Percentiles rank a stretch among this genome's conserved stretches.
Evolutionary conservation across 2,797 vertebrate species (phyloP).

Genomic region (Apogon talboti): DNA sequence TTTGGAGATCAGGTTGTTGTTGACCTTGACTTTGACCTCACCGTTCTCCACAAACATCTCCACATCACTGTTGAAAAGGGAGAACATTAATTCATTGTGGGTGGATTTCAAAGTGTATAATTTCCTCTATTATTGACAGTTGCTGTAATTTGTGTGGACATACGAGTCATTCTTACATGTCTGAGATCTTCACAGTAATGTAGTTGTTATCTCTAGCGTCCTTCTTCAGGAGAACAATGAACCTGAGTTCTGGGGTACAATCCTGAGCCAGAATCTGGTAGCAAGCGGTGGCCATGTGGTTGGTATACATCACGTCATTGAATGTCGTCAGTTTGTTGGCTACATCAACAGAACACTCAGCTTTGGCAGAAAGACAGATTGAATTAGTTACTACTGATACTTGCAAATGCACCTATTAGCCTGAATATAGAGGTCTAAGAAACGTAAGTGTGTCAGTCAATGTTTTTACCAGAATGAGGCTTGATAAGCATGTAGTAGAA

Average conservation of each 20-base stretch:
- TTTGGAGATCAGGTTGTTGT: constrained; percentile 61
- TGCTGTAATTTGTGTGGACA: background rate
- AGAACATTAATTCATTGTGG: background rate
- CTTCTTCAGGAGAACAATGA: constrained; percentile 84
- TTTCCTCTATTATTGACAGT: background rate
- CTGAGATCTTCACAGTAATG: constrained; percentile 80
- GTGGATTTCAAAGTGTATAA: background rate
- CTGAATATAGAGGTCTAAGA: background rate
- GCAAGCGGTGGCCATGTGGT: constrained; percentile 82
- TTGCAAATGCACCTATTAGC: background rate
- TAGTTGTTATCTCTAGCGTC: constrained; percentile 62
- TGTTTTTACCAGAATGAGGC: constrained; percentile 65
- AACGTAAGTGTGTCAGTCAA: background rate
- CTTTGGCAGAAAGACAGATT: constrained; percentile 43
- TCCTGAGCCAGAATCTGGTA: constrained; percentile 87
- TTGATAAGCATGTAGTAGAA: constrained; percentile 66
- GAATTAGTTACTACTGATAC: background rate
- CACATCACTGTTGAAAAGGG: constrained; percentile 78
- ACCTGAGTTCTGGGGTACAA: constrained; percentile 85
- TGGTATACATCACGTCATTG: constrained; percentile 72
- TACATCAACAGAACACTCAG: constrained; percentile 57
- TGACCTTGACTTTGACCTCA: constrained; percentile 75
- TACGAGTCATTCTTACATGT: constrained; percentile 78
- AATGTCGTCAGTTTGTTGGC: constrained; percentile 66
- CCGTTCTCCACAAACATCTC: constrained; percentile 74